A percentile compares a stretch with the other conserved stretches of the same genome.
These are phyloP conservation scores for Chlamydotis undulata DNA, from an alignment of 2,113 vertebrate genomes.

Conservation along the genomic window DNA sequence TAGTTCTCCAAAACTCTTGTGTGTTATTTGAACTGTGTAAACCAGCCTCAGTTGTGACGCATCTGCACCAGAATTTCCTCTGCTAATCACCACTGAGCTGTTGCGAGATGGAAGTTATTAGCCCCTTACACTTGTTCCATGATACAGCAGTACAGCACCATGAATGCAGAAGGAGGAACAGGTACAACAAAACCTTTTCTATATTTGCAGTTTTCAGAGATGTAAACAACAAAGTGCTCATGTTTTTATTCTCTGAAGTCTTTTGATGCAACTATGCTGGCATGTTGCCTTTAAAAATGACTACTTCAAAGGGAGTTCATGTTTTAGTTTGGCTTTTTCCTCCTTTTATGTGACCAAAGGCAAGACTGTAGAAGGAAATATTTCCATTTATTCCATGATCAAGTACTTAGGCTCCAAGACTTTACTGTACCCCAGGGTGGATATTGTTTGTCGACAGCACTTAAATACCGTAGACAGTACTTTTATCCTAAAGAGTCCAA, in stretches of 20 bases:
- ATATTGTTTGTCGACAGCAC: background rate
- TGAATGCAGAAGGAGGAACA: background rate
- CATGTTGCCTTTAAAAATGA: background rate
- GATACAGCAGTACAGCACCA: background rate
- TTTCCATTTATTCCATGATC: background rate
- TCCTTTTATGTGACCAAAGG: background rate
- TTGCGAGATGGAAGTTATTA: background rate
- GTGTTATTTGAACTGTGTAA: background rate
- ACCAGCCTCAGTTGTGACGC: background rate
- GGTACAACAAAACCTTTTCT: background rate
- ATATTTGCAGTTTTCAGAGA: background rate
- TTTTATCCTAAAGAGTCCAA: background rate
- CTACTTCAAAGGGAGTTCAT: slow-evolving; percentile 7
- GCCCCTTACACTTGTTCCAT: background rate
- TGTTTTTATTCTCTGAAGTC: background rate
- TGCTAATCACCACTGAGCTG: background rate
- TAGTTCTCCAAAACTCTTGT: background rate
- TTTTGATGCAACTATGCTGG: background rate
- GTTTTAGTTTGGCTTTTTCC: background rate
- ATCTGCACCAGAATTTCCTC: background rate
- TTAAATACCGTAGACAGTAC: background rate
- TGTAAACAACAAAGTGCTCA: background rate
- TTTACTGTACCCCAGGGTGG: background rate
- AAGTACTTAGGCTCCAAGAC: background rate
- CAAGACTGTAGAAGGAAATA: slow-evolving; percentile 5